These are phyloP conservation scores for Folsomia candida DNA, from an alignment of 2,888 invertebrate genomes.

Conservation along the genomic window DNA sequence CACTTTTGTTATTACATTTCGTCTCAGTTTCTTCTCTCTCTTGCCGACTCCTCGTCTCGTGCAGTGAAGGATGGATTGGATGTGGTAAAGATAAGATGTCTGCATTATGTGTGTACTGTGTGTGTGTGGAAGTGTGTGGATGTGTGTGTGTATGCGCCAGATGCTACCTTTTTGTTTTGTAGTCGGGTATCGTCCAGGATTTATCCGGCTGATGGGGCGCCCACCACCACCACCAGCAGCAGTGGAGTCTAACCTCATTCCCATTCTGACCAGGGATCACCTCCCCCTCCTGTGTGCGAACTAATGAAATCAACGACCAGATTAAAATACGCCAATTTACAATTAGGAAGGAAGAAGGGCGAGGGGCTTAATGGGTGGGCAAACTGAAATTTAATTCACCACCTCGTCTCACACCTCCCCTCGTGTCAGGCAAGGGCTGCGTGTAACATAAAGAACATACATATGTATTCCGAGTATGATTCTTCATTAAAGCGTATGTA, in stretches of 20 bases:
- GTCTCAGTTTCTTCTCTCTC: not conserved
- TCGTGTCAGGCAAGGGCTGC: no score
- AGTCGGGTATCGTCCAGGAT: not conserved
- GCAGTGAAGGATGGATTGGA: not conserved
- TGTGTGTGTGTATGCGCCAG: not conserved
- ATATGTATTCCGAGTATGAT: no score
- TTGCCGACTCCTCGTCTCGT: no score
- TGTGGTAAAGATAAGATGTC: no score
- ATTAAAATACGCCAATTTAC: not conserved
- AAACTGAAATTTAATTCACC: no score
- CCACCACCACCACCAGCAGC: not conserved
- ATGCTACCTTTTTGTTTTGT: slow-evolving; percentile 2
- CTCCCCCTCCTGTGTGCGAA: not conserved
- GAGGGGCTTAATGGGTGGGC: no score
- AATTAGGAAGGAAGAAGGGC: no score
- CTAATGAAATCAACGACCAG: not conserved
- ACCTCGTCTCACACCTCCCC: no score
- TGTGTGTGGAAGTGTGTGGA: no score
- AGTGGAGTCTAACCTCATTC: not conserved
- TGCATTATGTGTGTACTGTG: no score
- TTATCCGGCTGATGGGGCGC: not conserved
- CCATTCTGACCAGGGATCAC: not conserved
- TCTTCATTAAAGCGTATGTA: no score
- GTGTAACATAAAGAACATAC: no score
- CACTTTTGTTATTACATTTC: not conserved